phyloP scores from a whole-genome alignment of 2,113 vertebrate species.

The rat (Rattus norvegicus) region GRCr8 NC_086036.1:21806501-21807000 shows the following conservation, averaged over 20 bases:
- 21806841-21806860: background rate
- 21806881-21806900: conserved; percentile 15
- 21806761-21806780: background rate
- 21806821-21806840: background rate
- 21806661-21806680: background rate
- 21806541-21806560: background rate
- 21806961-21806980: background rate
- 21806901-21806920: background rate
- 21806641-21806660: background rate
- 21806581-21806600: background rate
- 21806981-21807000: conserved; percentile 25
- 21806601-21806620: background rate
- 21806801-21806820: background rate
- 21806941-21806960: conserved; percentile 8
- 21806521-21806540: background rate
- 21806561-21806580: background rate
- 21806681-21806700: background rate
- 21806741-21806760: background rate
- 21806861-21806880: background rate
- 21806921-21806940: background rate
- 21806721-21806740: background rate
- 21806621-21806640: background rate
- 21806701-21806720: background rate
- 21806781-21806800: background rate
- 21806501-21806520: background rate